Evolutionary conservation across 2,113 vertebrate genomes (phyloP), one percentile per base, ranked within the genome.

Genomic region (Cranoglanis bouderius): DNA sequence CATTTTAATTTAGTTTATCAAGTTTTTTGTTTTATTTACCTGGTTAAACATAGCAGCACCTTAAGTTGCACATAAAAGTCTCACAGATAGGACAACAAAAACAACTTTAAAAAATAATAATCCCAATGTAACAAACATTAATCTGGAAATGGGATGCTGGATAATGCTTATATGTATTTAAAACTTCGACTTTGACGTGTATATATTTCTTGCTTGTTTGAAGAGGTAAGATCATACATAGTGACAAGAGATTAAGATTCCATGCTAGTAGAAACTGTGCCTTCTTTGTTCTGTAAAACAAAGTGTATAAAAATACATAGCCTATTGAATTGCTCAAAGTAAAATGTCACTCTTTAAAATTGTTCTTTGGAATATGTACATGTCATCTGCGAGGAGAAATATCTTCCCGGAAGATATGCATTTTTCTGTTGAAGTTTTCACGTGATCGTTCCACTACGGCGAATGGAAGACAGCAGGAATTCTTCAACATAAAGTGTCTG

Each of bases 11-110:
- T 53, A 84, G 49, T 82, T 88, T 65, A 83, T 81, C 61, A 88
- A 80, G 80, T 81, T 43, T 84, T 74, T 91, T 90, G n/a, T 87
- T 80, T 91, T 90, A 91, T 91, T 90, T 72, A 88, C 88, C 85
- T 88, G 67, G 87, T 89, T 86, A 90, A 91, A 82, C 90, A 92
- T 92, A 92, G 92, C 92, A 92, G 92, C 92, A 91, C 90, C 91
- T 91, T 91, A 67, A 85, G 84, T 87, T 89, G 88, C 87, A 88
- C 70, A 92, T 85, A 67, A 86, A 75, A 70, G 51, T 87, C 87
- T 88, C 57, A 91, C 80, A 84, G 70, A 85, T 78, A 32, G 46
- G 61, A 74, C 81, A 74, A 89, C 85, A 91, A 74, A 35, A 57
- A 55, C 57, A 83, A 90, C 82, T 38, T 86, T 59, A 38, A 78